Evolutionary conservation across 2,888 invertebrate genomes (phyloP), one percentile per base, ranked within the genome.

Genomic region (Tiliacea aurago): DNA sequence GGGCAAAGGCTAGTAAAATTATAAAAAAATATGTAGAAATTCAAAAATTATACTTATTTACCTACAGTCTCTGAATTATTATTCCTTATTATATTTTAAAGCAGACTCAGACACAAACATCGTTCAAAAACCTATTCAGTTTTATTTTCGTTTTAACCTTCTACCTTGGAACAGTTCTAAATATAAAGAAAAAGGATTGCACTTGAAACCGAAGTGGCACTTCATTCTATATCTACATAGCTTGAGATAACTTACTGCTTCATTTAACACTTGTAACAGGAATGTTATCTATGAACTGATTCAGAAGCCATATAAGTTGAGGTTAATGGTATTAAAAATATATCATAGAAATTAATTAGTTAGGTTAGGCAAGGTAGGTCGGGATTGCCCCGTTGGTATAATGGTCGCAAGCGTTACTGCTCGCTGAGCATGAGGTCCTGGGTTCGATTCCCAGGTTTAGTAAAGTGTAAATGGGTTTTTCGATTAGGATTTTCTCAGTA

Each of bases 101-200:
- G n/a, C 20, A 37, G 0, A 33, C 11, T 20, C 6, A 23, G 13
- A 41, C 3, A 13, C 23, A 33, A 49, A 3, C 5, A 20, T 47
- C 45, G 18, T 63, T 63, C 15, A 45, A 70, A 49, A 66, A 51
- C 37, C 33, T 41, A 62, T 59, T 18, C n/a, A 51, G 7, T 65
- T 68, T 61, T 65, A 68, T 81, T 81, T 81, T 59, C 23, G 56
- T 62, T 11, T 64, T 78, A 85, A 86, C 85, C 85, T 86, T 85
- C 72, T 73, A 78, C 84, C 80, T 85, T 85, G 87, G 75, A 84
- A 81, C 74, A 28, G 43, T 59, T 76, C 82, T 75, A 84, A 63
- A 84, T 78, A 87, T 88, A 88, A 62, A 73, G 20, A 45, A 37
- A 76, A 88, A 86, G 89, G 88, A 81, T 88, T 88, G 71, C 84